phyloP scores from a whole-genome alignment of 2,888 invertebrate species.

The Dioctria rufipes region DNA sequence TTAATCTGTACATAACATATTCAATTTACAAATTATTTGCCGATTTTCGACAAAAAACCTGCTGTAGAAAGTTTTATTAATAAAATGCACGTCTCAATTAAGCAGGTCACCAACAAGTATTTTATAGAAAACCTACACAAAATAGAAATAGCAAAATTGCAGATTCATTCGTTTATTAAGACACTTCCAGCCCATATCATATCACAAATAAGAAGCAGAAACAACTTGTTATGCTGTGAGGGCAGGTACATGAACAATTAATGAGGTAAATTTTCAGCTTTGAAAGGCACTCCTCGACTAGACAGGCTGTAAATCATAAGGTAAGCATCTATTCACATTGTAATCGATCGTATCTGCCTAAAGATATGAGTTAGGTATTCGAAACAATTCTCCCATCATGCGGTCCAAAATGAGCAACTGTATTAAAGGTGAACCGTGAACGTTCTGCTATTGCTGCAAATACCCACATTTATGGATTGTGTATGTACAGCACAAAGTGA shows the following conservation, averaged over 20 bases:
- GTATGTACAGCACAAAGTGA: background rate
- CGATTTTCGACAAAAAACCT: no score
- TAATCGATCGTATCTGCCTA: constrained; percentile 28
- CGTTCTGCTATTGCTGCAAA: background rate
- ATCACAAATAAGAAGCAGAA: background rate
- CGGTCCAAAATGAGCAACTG: background rate
- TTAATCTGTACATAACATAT: no score
- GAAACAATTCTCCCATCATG: background rate
- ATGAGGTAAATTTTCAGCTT: background rate
- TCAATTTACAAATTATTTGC: no score
- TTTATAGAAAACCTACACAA: no score
- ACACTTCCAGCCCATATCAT: background rate
- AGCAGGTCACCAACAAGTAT: no score
- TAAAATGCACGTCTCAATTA: no score
- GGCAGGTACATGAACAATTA: constrained; percentile 1
- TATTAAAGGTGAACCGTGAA: constrained; percentile 4
- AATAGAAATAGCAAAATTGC: no score
- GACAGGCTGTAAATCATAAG: constrained; percentile 5
- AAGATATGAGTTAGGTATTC: constrained; percentile 5
- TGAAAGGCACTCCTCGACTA: background rate
- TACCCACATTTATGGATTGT: constrained; percentile 1
- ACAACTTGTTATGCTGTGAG: background rate
- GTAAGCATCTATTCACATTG: background rate
- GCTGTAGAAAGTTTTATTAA: no score
- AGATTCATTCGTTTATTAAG: background rate